Percentiles rank a stretch among this genome's conserved stretches.
These are phyloP conservation scores for Ploceus nigricollis DNA, from an alignment of 2,113 vertebrate species.

Conservation along the genomic window DNA sequence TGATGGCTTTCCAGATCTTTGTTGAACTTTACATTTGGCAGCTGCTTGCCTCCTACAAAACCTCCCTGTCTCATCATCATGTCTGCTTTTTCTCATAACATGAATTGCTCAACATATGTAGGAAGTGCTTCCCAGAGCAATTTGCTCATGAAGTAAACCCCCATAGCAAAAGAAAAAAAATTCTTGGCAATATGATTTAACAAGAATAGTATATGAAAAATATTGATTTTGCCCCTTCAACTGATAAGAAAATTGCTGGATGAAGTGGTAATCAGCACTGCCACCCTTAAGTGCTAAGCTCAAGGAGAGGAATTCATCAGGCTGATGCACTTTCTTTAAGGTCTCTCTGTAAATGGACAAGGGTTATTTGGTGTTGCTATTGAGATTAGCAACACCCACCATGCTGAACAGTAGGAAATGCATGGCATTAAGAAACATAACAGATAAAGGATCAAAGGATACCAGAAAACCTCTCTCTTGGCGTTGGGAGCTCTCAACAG, in stretches of 20 bases:
- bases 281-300: not conserved
- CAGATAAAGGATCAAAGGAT: not conserved
- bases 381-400: not conserved
- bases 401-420: not conserved
- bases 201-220: not conserved
- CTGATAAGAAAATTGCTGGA: slow-evolving; percentile 1
- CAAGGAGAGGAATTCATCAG: not conserved
- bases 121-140: not conserved
- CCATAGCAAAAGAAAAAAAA: not conserved
- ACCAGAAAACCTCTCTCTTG: not conserved
- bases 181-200: not conserved
- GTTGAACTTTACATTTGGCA: not conserved
- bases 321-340: not conserved
- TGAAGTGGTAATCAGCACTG: not conserved
- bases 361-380: not conserved
- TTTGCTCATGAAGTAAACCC: not conserved
- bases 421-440: not conserved
- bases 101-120: not conserved
- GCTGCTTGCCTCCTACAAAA: not conserved
- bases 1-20: not conserved
- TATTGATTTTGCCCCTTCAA: slow-evolving; percentile 6
- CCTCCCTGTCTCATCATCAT: not conserved
- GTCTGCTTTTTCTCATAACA: not conserved
- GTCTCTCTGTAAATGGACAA: not conserved
- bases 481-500: not conserved